Percentiles rank a stretch among this genome's conserved stretches.
Evolutionary conservation across 2,797 vertebrate species (phyloP).

Genomic region (Orientallactaga sibirica): DNA sequence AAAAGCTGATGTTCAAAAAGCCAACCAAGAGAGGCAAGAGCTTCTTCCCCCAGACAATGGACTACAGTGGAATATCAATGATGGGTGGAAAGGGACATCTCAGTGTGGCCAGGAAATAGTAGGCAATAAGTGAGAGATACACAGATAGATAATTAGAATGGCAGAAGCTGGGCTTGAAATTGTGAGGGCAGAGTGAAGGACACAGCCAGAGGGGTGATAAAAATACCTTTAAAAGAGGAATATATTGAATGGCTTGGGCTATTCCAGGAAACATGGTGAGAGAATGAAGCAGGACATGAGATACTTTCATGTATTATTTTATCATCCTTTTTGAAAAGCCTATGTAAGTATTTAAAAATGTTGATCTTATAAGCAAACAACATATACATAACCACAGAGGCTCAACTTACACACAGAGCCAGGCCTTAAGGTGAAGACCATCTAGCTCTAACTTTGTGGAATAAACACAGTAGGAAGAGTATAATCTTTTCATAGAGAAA

Average conservation of each 20-base stretch:
- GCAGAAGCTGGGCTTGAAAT: background rate
- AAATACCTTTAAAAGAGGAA: background rate
- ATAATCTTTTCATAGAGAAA: background rate
- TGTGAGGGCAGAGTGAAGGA: background rate
- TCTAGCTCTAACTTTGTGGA: background rate
- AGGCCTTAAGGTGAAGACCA: background rate
- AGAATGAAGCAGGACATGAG: background rate
- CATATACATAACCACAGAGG: background rate
- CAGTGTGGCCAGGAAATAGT: background rate
- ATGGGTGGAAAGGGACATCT: background rate
- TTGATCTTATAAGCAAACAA: background rate
- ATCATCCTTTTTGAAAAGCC: background rate
- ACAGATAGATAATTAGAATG: background rate
- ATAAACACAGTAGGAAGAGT: background rate
- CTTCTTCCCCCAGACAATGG: background rate
- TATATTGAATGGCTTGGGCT: background rate
- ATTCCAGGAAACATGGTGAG: background rate
- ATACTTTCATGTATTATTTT: background rate
- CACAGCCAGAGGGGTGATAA: background rate
- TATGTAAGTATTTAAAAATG: background rate
- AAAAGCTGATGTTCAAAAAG: background rate
- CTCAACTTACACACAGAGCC: background rate
- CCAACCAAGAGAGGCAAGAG: background rate
- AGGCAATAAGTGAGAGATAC: background rate
- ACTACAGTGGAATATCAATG: background rate